phyloP scores from a whole-genome alignment of 2,113 vertebrate genomes.

The Tilapia sparmanii region DNA sequence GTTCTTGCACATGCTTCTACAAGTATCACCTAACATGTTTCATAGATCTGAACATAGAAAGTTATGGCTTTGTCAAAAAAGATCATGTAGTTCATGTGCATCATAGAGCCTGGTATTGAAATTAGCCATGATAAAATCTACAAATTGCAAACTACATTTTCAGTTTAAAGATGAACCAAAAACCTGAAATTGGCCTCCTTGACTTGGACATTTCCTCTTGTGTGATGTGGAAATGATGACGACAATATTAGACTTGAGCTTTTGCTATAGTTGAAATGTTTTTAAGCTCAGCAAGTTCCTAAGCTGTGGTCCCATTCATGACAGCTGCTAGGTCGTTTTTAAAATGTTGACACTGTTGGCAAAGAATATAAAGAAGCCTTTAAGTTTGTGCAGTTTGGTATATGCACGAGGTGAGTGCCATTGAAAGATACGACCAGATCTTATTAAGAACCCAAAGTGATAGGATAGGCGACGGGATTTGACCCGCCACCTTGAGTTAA shows the following conservation, averaged over 20 bases:
- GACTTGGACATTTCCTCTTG: neutral
- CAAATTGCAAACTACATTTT: neutral
- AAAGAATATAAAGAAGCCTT: neutral
- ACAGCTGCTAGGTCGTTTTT: neutral
- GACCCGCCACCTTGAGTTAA: neutral
- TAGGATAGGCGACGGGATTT: fast-evolving
- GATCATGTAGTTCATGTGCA: neutral
- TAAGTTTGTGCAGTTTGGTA: neutral
- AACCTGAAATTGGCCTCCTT: neutral
- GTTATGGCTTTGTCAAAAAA: neutral
- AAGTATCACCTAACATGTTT: neutral
- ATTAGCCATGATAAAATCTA: neutral
- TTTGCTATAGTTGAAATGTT: neutral
- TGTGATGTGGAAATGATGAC: neutral
- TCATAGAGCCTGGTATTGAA: neutral
- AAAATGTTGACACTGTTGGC: neutral
- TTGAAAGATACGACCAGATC: neutral
- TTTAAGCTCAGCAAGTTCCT: neutral
- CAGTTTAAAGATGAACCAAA: neutral
- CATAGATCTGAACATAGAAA: neutral
- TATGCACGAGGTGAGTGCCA: neutral
- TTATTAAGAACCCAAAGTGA: neutral
- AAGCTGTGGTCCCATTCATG: neutral
- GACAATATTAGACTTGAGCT: neutral
- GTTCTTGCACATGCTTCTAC: neutral